Evolutionary conservation across 2,888 invertebrate species (phyloP).

Genomic region (Carpatolechia fugitivella): DNA sequence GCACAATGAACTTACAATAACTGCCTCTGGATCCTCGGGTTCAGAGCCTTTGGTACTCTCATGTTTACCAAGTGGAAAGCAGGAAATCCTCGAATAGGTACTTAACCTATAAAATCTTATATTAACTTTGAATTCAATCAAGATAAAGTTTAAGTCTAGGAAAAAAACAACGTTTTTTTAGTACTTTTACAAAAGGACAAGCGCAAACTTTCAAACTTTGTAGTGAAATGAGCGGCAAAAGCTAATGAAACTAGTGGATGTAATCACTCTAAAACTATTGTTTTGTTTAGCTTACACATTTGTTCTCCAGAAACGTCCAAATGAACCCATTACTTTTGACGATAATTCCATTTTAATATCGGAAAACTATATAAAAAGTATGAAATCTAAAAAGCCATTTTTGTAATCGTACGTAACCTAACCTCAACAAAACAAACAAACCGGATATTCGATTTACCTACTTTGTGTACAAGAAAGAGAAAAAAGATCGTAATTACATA

Average conservation of each 20-base stretch:
- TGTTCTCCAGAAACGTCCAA: slow-evolving; percentile 59
- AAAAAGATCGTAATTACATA: no score
- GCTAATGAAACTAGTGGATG: background rate
- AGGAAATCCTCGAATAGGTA: background rate
- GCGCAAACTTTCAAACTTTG: slow-evolving; percentile 11
- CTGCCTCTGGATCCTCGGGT: slow-evolving; percentile 44
- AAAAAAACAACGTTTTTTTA: slow-evolving; percentile 2
- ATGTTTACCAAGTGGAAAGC: slow-evolving; percentile 27
- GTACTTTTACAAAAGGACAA: background rate
- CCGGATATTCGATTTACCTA: no score
- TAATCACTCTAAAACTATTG: background rate
- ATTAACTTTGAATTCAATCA: background rate
- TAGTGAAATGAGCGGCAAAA: background rate
- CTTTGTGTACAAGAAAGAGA: no score
- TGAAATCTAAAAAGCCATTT: no score
- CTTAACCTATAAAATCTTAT: background rate
- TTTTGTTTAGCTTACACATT: slow-evolving; percentile 52
- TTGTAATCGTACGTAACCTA: no score
- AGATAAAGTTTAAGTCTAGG: no score
- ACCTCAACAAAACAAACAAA: no score
- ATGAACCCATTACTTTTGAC: slow-evolving; percentile 33
- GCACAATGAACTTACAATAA: slow-evolving; percentile 47
- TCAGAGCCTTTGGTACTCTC: slow-evolving; percentile 50
- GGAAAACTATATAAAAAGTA: background rate
- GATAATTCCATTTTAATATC: slow-evolving; percentile 29